These are phyloP conservation scores for Chamaea fasciata DNA, from an alignment of 2,113 vertebrate genomes.

Conservation along the genomic window DNA sequence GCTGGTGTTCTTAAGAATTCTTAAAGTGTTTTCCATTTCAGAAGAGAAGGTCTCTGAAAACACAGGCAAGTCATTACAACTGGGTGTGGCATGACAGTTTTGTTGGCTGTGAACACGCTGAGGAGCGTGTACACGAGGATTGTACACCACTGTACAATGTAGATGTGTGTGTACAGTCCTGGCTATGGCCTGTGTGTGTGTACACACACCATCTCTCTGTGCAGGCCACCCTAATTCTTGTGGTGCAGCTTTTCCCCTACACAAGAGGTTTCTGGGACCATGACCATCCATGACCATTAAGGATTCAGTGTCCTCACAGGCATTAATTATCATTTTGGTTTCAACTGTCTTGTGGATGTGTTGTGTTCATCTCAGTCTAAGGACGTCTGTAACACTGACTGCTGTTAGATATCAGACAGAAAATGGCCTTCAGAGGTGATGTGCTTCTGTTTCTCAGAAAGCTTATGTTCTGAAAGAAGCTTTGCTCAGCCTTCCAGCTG, in stretches of 20 bases:
- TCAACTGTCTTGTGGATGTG: rapidly evolving
- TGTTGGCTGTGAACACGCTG: not conserved
- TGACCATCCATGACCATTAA: not conserved
- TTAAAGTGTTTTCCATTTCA: not conserved
- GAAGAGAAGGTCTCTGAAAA: not conserved
- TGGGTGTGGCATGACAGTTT: not conserved
- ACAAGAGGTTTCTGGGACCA: not conserved
- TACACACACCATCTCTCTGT: rapidly evolving
- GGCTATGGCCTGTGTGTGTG: not conserved
- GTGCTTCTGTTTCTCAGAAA: not conserved
- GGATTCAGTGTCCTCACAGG: not conserved
- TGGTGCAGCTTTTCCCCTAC: not conserved
- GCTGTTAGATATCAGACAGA: not conserved
- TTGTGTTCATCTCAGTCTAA: not conserved
- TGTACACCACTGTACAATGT: not conserved
- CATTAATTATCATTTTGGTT: not conserved
- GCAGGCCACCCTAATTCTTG: not conserved
- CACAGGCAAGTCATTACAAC: not conserved
- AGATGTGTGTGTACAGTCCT: not conserved
- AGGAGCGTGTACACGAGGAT: not conserved
- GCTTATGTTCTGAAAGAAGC: not conserved
- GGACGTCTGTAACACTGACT: not conserved
- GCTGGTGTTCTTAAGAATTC: not conserved
- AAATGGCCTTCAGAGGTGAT: not conserved
- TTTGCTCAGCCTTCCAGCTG: not conserved